Evolutionary conservation across 2,888 invertebrate species (phyloP).

Genomic region (Lasioglossum pauxillum): DNA sequence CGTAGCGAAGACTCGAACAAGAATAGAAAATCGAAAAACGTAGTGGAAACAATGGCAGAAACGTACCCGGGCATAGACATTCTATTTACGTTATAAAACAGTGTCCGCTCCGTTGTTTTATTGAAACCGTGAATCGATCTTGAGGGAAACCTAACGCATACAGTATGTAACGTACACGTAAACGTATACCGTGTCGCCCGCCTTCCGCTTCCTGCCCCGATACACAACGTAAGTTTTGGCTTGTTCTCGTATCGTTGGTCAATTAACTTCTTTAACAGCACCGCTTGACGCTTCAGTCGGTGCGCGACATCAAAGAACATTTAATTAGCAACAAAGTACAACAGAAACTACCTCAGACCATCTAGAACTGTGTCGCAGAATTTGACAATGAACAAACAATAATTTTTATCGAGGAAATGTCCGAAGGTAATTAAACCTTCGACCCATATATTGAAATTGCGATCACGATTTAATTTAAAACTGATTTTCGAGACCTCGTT

Average conservation of each 20-base stretch:
- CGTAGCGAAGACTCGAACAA: neutral
- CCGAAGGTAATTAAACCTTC: neutral
- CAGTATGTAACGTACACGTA: constrained; percentile 4
- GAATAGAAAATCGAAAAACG: neutral
- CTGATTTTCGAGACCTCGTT: neutral
- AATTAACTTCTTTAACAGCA: constrained; percentile 19
- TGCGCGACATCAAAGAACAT: neutral
- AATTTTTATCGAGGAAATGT: neutral
- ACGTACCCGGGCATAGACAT: neutral
- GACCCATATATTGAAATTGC: neutral
- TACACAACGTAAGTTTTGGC: constrained; percentile 27
- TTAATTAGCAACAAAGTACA: neutral
- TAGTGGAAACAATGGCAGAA: neutral
- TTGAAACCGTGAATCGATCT: neutral
- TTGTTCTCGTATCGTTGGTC: constrained; percentile 6
- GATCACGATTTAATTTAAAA: neutral
- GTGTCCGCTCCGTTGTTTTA: neutral
- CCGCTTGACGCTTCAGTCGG: neutral
- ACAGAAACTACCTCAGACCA: neutral
- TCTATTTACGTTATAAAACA: neutral
- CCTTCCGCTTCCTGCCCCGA: constrained; percentile 53
- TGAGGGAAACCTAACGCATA: neutral
- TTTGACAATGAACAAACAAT: neutral
- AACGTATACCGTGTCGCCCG: neutral
- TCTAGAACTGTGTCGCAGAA: neutral